A percentile compares a stretch with the other conserved stretches of the same genome.
phyloP scores from a whole-genome alignment of 2,888 invertebrate species.

The Salpingus planirostris region DNA sequence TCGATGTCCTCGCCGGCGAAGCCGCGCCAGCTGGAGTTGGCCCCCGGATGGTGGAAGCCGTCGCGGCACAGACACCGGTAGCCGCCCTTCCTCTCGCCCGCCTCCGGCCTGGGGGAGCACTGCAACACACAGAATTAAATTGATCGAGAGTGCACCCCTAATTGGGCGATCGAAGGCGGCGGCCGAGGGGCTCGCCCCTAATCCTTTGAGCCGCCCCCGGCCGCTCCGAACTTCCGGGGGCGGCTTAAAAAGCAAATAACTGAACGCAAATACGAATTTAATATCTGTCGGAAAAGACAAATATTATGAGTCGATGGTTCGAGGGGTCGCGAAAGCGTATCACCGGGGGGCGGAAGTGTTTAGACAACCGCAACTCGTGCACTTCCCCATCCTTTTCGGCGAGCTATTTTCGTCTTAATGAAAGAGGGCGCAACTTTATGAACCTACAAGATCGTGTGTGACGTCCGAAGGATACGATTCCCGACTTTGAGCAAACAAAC shows the following conservation, averaged over 20 bases:
- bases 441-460: too few relatives aligned
- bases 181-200: background rate
- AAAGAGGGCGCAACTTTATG: too few relatives aligned
- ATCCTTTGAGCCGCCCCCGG: conserved; percentile 6
- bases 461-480: too few relatives aligned
- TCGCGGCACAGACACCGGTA: conserved; percentile 56
- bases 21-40: conserved; percentile 43
- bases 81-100: conserved; percentile 42
- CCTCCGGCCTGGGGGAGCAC: conserved; percentile 42
- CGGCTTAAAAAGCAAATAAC: conserved; percentile 10
- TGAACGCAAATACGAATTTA: conserved; percentile 11
- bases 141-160: conserved; percentile 2
- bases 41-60: conserved; percentile 51
- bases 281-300: conserved; percentile 13
- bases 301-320: conserved; percentile 9
- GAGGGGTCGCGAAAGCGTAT: conserved; percentile 3
- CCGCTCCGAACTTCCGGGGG: conserved; percentile 6
- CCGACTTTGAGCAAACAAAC: too few relatives aligned
- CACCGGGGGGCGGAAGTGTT: conserved; percentile 1
- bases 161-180: too few relatives aligned
- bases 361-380: too few relatives aligned
- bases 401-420: too few relatives aligned
- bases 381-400: too few relatives aligned
- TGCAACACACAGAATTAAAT: conserved; percentile 25
- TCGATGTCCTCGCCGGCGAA: conserved; percentile 47